Evolutionary conservation across 1,140 invertebrate genomes (phyloP).

Genomic region (Caerostris darwini): DNA sequence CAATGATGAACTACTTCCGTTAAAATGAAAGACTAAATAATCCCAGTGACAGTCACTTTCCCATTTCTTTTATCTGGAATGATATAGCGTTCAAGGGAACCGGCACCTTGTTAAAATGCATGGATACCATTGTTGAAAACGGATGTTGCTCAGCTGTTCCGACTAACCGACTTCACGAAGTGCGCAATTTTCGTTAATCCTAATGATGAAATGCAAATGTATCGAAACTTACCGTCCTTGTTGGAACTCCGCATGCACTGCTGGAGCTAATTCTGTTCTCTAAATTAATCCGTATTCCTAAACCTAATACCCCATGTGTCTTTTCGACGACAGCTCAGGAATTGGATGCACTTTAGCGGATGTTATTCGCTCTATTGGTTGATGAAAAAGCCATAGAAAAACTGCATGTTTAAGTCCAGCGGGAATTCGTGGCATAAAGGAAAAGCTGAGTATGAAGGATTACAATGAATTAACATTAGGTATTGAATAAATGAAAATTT

Average conservation of each 20-base stretch:
- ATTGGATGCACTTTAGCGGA: constrained; percentile 31
- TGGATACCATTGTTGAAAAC: constrained; percentile 15
- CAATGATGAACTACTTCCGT: neutral
- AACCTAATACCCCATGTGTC: constrained; percentile 47
- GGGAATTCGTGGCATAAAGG: neutral
- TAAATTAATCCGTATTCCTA: constrained; percentile 37
- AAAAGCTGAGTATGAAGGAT: no score
- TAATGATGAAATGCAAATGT: constrained; percentile 53
- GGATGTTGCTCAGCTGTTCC: constrained; percentile 5
- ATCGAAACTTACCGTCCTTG: constrained; percentile 10
- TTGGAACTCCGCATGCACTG: neutral
- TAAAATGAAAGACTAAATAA: neutral
- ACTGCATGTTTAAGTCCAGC: neutral
- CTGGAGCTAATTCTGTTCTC: constrained; percentile 40
- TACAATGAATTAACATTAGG: no score
- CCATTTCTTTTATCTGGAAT: neutral
- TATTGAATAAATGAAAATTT: no score
- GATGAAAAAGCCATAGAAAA: neutral
- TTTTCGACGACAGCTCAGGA: constrained; percentile 45
- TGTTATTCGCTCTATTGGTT: neutral
- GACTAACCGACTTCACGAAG: constrained; percentile 18
- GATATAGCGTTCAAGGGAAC: neutral
- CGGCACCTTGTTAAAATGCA: neutral
- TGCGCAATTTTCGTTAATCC: constrained; percentile 43
- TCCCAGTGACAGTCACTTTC: neutral